Percentiles rank a stretch among this genome's conserved stretches.
These are phyloP conservation scores for Heliocidaris tuberculata DNA, from an alignment of 35 echinoderm and acorn worm species.

Conservation along the genomic window DNA sequence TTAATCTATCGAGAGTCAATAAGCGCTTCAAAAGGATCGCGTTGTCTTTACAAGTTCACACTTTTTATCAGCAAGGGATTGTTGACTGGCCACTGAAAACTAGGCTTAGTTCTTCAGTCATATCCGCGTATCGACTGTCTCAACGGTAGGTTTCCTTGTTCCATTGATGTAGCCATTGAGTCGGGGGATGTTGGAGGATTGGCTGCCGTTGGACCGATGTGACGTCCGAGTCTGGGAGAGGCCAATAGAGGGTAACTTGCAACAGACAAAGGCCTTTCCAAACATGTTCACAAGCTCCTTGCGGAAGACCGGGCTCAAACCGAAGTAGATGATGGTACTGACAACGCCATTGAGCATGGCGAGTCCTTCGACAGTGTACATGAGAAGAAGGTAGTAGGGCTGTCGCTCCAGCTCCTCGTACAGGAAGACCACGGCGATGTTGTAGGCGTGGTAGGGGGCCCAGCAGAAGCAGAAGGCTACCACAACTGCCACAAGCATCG, in stretches of 20 bases:
- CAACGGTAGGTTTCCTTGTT: constrained; percentile 63
- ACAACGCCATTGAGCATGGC: constrained; percentile 92
- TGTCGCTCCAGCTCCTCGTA: constrained; percentile 50
- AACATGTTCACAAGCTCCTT: constrained; percentile 71
- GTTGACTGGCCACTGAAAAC: background rate
- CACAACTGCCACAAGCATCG: constrained; percentile 90
- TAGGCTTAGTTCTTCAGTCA: background rate
- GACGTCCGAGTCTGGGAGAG: constrained; percentile 42
- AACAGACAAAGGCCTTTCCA: constrained; percentile 47
- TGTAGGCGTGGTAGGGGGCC: constrained; percentile 91
- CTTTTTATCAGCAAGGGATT: background rate
- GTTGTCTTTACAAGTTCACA: background rate
- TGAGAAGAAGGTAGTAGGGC: constrained; percentile 51
- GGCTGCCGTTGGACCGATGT: constrained; percentile 49
- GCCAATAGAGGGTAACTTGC: background rate
- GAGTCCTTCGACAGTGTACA: constrained; percentile 80
- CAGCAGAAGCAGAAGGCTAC: constrained; percentile 93
- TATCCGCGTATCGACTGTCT: constrained; percentile 77
- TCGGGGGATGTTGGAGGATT: constrained; percentile 62
- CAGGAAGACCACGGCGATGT: constrained; percentile 61
- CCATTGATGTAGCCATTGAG: constrained; percentile 64
- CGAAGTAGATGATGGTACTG: constrained; percentile 91
- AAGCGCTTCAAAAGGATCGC: background rate
- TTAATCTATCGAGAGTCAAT: background rate
- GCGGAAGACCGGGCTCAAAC: constrained; percentile 81